These are phyloP conservation scores for Dromococcyx pavoninus DNA, from an alignment of 2,797 vertebrate genomes.

Conservation along the genomic window DNA sequence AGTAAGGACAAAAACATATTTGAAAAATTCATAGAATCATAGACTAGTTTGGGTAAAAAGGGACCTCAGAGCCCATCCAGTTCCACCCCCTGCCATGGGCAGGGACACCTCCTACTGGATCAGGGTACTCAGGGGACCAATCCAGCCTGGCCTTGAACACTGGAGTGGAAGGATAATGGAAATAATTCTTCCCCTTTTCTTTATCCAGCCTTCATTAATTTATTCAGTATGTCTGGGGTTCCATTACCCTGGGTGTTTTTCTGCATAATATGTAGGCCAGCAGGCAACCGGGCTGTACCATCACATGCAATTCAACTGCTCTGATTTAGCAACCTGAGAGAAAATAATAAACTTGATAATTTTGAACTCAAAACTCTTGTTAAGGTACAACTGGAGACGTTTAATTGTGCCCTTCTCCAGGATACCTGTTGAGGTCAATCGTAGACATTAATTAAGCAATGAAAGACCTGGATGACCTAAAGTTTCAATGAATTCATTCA, in stretches of 20 bases:
- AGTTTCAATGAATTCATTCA: background rate
- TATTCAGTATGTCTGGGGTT: background rate
- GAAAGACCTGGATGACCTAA: background rate
- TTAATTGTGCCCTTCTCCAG: background rate
- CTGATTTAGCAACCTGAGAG: background rate
- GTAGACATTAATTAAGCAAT: background rate
- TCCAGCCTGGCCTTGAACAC: no score
- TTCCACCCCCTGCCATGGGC: no score
- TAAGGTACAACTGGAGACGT: background rate
- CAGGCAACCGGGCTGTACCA: background rate
- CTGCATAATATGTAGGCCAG: conserved; percentile 33
- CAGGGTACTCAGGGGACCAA: no score
- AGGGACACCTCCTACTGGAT: no score
- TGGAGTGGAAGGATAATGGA: background rate
- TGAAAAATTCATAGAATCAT: background rate
- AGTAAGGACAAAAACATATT: background rate
- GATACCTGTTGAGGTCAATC: background rate
- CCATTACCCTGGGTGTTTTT: background rate
- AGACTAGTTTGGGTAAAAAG: no score
- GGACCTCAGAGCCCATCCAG: no score
- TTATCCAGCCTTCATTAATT: background rate
- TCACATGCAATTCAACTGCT: background rate
- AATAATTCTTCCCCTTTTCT: background rate
- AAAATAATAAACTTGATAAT: background rate
- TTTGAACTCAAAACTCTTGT: background rate